phyloP scores from a whole-genome alignment of 2,113 vertebrate species.

The Anhinga anhinga region DNA sequence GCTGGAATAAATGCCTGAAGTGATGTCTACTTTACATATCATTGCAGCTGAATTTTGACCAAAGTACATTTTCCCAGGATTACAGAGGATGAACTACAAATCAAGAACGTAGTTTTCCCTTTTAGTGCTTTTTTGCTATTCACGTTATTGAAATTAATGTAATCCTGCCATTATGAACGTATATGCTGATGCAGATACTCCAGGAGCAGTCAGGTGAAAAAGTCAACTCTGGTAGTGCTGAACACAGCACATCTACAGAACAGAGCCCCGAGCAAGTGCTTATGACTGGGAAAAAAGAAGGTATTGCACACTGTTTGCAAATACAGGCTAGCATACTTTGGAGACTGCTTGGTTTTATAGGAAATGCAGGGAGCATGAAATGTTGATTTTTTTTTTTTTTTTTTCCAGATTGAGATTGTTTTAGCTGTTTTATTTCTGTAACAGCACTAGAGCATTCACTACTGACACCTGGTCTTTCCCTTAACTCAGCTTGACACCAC shows the following conservation, averaged over 20 bases:
- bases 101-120: background rate
- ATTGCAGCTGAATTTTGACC: background rate
- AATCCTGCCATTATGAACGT: background rate
- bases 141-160: background rate
- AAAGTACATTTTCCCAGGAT: background rate
- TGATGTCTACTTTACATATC: background rate
- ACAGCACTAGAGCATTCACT: background rate
- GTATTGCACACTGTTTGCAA: no score
- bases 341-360: background rate
- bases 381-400: no score
- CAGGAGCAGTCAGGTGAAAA: background rate
- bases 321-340: background rate
- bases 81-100: background rate
- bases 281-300: background rate
- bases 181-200: background rate
- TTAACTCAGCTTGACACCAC: background rate
- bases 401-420: background rate
- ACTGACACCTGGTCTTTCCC: background rate
- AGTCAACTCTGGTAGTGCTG: background rate
- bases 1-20: background rate
- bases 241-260: background rate
- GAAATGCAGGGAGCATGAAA: background rate
- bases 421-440: background rate
- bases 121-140: background rate
- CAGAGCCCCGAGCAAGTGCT: background rate